Conservation (phyloP, 2,888 invertebrate genomes). For the Tupiocoris notatus region DNA sequence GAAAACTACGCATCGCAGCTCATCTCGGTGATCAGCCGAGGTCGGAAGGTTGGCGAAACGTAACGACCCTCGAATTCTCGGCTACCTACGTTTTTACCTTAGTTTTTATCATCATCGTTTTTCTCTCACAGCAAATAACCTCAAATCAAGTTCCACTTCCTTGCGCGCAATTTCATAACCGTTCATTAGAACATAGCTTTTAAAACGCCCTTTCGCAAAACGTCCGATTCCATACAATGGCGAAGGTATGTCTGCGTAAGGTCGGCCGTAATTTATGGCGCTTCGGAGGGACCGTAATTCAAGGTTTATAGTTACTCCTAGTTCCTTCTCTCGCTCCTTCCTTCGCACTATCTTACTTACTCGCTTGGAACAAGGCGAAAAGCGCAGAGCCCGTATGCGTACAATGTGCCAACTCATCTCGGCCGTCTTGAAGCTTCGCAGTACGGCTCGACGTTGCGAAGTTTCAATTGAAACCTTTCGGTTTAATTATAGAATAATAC, state of each 20-base stretch:
- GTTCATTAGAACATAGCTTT: slow-evolving; percentile 8
- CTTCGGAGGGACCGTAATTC: slow-evolving; percentile 9
- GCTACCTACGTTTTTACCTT: not conserved
- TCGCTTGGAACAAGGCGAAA: not conserved
- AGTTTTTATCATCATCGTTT: slow-evolving; percentile 9
- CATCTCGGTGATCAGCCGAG: not conserved
- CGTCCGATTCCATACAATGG: slow-evolving; percentile 25
- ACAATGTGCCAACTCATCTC: slow-evolving; percentile 19
- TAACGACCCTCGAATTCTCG: not conserved
- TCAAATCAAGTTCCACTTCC: slow-evolving; percentile 32
- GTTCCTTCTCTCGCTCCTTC: not conserved
- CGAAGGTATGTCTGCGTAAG: not conserved
- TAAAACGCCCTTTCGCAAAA: not conserved
- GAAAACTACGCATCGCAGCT: not conserved
- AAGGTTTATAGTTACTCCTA: slow-evolving; percentile 3
- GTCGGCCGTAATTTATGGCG: slow-evolving; percentile 7
- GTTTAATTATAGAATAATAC: slow-evolving; percentile 25
- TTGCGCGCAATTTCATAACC: slow-evolving; percentile 10
- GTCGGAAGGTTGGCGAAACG: not conserved
- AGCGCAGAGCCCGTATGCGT: not conserved
- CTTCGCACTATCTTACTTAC: not conserved
- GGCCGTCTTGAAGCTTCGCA: not conserved
- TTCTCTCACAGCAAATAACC: not conserved
- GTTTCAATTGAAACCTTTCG: slow-evolving; percentile 28
- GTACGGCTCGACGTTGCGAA: not conserved